Evolutionary conservation across 2,797 vertebrate genomes (phyloP).

Genomic region (Poecile montanus): DNA sequence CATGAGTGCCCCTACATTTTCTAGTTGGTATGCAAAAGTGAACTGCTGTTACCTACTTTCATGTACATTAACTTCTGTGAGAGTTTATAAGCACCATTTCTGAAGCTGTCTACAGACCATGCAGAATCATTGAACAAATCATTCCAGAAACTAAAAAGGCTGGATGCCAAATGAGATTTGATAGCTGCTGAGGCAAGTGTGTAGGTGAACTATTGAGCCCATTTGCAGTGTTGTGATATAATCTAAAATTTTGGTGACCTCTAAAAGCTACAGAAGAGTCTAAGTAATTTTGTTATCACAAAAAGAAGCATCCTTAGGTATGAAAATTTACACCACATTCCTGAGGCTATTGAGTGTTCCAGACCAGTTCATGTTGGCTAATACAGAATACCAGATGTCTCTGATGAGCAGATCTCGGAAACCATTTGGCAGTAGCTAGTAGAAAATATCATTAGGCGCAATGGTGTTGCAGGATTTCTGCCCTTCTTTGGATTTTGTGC

Average conservation of each 20-base stretch:
- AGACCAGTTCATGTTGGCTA: constrained; percentile 31
- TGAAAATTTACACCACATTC: not conserved
- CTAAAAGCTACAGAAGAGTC: not conserved
- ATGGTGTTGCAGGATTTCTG: not conserved
- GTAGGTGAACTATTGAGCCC: not conserved
- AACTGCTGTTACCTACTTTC: not conserved
- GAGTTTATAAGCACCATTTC: not conserved
- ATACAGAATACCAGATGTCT: constrained; percentile 35
- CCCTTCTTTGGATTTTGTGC: not conserved
- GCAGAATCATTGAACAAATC: not conserved
- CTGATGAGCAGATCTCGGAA: constrained; percentile 28
- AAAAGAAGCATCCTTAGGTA: not conserved
- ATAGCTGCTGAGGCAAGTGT: not conserved
- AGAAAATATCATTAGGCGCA: not conserved
- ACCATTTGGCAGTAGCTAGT: not conserved
- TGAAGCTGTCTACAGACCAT: not conserved
- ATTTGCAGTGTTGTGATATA: not conserved
- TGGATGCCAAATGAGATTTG: not conserved
- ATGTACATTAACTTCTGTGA: accelerated
- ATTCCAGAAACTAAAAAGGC: not conserved
- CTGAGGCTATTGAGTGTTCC: not conserved
- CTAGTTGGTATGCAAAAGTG: not conserved
- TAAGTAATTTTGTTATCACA: not conserved
- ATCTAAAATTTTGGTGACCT: not conserved
- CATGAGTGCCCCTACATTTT: not conserved